Evolutionary conservation across 2,888 invertebrate genomes (phyloP), one percentile per base, ranked within the genome.

Genomic region (Ormyrus pomaceus): DNA sequence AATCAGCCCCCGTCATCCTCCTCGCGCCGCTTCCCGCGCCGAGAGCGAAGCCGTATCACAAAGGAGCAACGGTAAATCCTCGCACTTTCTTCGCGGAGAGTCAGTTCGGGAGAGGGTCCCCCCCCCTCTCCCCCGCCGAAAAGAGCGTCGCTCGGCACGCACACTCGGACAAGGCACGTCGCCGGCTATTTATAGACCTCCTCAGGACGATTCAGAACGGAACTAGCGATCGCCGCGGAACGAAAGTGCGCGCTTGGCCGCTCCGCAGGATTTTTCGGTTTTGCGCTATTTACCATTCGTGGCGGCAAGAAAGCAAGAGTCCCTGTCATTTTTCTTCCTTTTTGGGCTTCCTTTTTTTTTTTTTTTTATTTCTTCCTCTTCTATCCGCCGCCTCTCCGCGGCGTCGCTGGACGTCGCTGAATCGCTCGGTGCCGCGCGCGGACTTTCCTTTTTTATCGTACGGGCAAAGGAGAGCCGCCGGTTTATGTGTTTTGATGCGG

Each of bases 221-320:
- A 81, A 78, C 74, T 62, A 10, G 19, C 6, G 34, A 34, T 13
- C 6, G 64, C 68, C 77, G 73, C 76, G 76, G 79, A 79, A 82
- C 73, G 79, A 81, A 81, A 76, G 76, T 68, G 68, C 81, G 66
- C 74, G 19, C 45, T 48, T 9, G 68, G 19, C 11, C n/a, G 46
- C 53, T 11, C 51, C 34, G 61, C 45, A 8, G 5, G 55, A 64
- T 79, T 85, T 84, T 84, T 82, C 82, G 83, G 86, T 85, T 86
- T 85, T 86, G 87, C 86, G 84, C 87, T 87, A 86, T 85, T 86
- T 86, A 85, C 84, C 85, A 87, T 86, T 77, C 77, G 82, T 76
- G 84, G 34, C 34, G 34, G 84, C 84, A 84, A 86, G 88, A 89
- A 89, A 88, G 84, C 86, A 89, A 89, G 87, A 89, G 88, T 88